phyloP scores from a whole-genome alignment of 2,888 invertebrate genomes.

The Microplitis manilae region DNA sequence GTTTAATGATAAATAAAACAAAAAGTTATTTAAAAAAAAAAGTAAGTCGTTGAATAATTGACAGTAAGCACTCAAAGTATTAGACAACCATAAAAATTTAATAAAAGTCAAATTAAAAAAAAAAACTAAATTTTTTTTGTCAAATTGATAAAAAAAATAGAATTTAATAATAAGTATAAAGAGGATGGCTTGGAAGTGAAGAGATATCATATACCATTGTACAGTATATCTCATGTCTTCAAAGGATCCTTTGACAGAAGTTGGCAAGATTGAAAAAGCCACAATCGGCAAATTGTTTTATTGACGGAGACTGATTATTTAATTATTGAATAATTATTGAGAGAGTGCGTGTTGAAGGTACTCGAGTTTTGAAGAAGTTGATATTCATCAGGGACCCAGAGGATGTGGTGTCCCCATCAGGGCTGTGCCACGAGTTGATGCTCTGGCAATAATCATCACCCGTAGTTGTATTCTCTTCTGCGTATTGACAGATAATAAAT shows the following conservation, averaged over 20 bases:
- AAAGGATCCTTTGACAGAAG: slow-evolving; percentile 31
- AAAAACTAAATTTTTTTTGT: not conserved
- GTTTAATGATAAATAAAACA: too few species aligned
- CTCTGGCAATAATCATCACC: not conserved
- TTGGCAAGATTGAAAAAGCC: not conserved
- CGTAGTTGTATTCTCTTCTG: slow-evolving; percentile 36
- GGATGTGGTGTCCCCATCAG: slow-evolving; percentile 53
- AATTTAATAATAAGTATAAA: slow-evolving; percentile 5
- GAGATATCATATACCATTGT: slow-evolving; percentile 19
- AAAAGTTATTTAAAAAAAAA: too few species aligned
- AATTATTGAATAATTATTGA: slow-evolving; percentile 66
- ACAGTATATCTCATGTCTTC: slow-evolving; percentile 27
- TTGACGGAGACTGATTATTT: slow-evolving; percentile 53
- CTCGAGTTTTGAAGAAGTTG: slow-evolving; percentile 69
- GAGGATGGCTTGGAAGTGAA: slow-evolving; percentile 17
- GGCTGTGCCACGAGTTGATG: slow-evolving; percentile 35
- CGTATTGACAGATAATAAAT: not conserved
- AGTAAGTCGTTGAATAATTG: slow-evolving; percentile 7
- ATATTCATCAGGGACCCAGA: slow-evolving; percentile 55
- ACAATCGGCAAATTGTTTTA: slow-evolving; percentile 39
- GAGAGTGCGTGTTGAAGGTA: slow-evolving; percentile 69
- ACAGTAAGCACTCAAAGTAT: not conserved
- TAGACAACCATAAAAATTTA: not conserved
- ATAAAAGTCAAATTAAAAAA: slow-evolving; percentile 18
- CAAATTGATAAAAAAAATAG: not conserved